These are phyloP conservation scores for Eubasilissa regina DNA, from an alignment of 1,140 invertebrate species.

Conservation along the genomic window DNA sequence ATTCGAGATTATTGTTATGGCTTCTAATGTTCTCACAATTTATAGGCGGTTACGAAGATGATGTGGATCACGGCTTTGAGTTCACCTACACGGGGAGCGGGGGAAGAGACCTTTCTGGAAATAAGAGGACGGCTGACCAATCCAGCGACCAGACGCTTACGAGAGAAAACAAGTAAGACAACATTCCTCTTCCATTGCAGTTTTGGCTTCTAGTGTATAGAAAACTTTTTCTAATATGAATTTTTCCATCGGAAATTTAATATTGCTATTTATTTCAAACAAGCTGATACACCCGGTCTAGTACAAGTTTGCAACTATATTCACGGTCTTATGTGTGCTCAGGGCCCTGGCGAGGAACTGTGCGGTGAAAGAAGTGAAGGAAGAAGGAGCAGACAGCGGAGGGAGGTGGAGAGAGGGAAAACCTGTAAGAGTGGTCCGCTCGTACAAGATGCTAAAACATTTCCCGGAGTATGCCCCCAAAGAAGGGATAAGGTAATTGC, in stretches of 20 bases:
- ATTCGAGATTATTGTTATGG: no score
- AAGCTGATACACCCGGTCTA: no score
- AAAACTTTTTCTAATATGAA: no score
- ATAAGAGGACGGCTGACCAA: constrained; percentile 86
- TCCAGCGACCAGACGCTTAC: constrained; percentile 87
- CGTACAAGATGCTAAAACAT: constrained; percentile 82
- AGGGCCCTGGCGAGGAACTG: constrained; percentile 87
- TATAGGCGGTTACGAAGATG: constrained; percentile 88
- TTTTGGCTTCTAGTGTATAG: no score
- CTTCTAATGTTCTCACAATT: not conserved
- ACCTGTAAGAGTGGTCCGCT: constrained; percentile 86
- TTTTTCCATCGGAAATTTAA: no score
- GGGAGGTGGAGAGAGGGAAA: constrained; percentile 82
- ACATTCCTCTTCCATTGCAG: not conserved
- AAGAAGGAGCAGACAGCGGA: constrained; percentile 79
- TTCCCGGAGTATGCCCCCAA: constrained; percentile 84
- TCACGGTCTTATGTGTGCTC: constrained; percentile 12
- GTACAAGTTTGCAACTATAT: no score
- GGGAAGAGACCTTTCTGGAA: constrained; percentile 86
- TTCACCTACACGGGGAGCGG: constrained; percentile 91
- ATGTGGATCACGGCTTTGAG: constrained; percentile 87
- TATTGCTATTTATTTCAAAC: no score
- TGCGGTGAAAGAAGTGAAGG: constrained; percentile 77
- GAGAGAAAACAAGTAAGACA: constrained; percentile 80
- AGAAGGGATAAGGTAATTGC: constrained; percentile 77